Base-by-base conservation (phyloP, 2,797 vertebrate species). In the Cetoscarus ocellatus region DNA sequence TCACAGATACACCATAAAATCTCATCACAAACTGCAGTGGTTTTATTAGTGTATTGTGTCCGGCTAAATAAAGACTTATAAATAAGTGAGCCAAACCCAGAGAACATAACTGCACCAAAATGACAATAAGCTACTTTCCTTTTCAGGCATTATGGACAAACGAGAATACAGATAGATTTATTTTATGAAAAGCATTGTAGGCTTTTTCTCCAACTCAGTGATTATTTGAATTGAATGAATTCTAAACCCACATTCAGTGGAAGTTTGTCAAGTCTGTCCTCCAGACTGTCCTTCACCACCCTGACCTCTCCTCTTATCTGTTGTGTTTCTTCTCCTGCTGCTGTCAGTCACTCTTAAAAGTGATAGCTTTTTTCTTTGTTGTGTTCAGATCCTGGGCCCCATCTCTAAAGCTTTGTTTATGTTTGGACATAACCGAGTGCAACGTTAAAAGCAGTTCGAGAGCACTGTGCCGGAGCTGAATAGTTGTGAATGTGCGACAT, bases 401-500 rank as follows among this genome's bases (percentile, higher is more conserved):
- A 27, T 27, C 13, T 64, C 44, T 51, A 67, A 78, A 60, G 47
- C 63, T 70, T 66, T 77, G 68, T 73, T 75, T 75, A 50, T 58
- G 71, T 73, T 68, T 72, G 73, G 70, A 78, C 50, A 14, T 73
- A 69, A 64, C 67, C 65, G 53, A 71, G 63, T 70, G 38, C 35
- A 47, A 70, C 65, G 79, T 78, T 75, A 76, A 83, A 83, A 80
- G 85, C 77, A 79, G 73, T 59, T 70, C 43, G 70, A 38, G 47
- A 61, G 61, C 62, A 58, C 72, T 34, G 57, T 13, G 40, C 62
- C 63, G 60, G 65, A 71, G 70, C 61, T 61, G 81, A 83, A 74
- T 77, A 72, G 82, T 79, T 80, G 83, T 83, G 78, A 86, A 82
- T 68, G 79, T 84, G 77, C 79, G 78, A 89, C 84, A 92, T 89